Conservation (phyloP, 2,113 vertebrate genomes). For the Cacatua alba region DNA sequence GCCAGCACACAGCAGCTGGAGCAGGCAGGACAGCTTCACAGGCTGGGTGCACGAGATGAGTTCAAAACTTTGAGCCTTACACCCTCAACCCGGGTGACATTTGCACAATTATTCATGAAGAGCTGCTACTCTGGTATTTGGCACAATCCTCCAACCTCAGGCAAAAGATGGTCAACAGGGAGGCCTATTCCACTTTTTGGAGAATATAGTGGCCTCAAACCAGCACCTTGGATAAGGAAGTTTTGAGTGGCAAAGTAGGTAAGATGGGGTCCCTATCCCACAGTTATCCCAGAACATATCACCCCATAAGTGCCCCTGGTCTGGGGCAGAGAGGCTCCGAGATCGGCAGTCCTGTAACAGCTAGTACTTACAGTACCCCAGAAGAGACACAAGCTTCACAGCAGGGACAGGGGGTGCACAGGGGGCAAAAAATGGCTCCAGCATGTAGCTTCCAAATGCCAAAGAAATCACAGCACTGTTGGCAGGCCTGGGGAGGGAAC, state of each 20-base stretch:
- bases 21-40: not conserved
- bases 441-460: constrained; percentile 87
- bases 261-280: not conserved
- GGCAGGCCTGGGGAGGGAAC: constrained; percentile 75
- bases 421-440: constrained; percentile 84
- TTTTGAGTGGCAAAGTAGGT: not conserved
- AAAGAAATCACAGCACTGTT: constrained; percentile 81
- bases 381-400: constrained; percentile 80
- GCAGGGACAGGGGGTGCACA: constrained; percentile 79
- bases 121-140: not conserved
- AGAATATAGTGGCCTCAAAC: not conserved
- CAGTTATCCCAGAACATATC: not conserved
- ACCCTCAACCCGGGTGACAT: not conserved
- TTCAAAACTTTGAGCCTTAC: not conserved
- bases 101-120: not conserved
- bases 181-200: not conserved
- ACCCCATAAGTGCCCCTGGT: not conserved
- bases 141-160: not conserved
- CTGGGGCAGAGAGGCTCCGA: not conserved
- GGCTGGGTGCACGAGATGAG: not conserved
- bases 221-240: not conserved
- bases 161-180: not conserved
- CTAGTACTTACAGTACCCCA: constrained; percentile 84
- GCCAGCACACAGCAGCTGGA: not conserved
- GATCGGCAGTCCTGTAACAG: accelerated